Evolutionary conservation across 1,140 invertebrate species (phyloP), one percentile per base, ranked within the genome.

Genomic region (Steinernema feltiae): DNA sequence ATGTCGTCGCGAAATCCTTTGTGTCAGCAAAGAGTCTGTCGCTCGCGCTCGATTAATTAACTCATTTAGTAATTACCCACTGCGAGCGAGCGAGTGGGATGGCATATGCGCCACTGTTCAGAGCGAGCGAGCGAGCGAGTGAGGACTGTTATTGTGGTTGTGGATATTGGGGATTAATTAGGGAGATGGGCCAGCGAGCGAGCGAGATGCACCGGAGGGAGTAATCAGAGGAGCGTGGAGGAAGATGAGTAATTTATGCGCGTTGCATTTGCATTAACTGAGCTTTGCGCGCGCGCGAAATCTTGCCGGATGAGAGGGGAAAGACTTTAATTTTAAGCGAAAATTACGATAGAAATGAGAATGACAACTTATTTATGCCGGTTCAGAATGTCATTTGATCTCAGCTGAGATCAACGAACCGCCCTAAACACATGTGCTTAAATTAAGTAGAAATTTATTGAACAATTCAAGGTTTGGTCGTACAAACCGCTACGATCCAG

Each of bases 1-100:
- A 63, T 63, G 53, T 7, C 24, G 53, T 3, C 53, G 7, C 3
- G 7, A 21, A 27, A 7, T 7, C 24, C 53, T 63, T 63, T 63
- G 53, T 63, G 53, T 7, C 12, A 3, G 24, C 53, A 21, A 27
- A 12, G 12, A 63, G 7, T 41, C 35, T 3, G 53, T 15, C 15
- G 2, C 12, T 63, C 53, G 15, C 53, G 53, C 53, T 63, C 53
- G 24, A 63, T 63, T 63, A 63, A 63, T 63, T 63, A 63, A 21
- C 53, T 63, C 53, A 63, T 63, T 63, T 63, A 17, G 53, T 63
- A 63, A 63, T 63, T 63, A 63, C n/a, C n/a, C n/a, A n/a, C n/a
- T n/a, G n/a, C n/a, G n/a, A n/a, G n/a, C n/a, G n/a, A n/a, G n/a
- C n/a, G n/a, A n/a, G 53, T 3, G 53, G 53, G 53, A 63, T 63